Evolutionary conservation across 2,113 vertebrate species (phyloP).

Genomic region (Tenebrosternarchus preto): DNA sequence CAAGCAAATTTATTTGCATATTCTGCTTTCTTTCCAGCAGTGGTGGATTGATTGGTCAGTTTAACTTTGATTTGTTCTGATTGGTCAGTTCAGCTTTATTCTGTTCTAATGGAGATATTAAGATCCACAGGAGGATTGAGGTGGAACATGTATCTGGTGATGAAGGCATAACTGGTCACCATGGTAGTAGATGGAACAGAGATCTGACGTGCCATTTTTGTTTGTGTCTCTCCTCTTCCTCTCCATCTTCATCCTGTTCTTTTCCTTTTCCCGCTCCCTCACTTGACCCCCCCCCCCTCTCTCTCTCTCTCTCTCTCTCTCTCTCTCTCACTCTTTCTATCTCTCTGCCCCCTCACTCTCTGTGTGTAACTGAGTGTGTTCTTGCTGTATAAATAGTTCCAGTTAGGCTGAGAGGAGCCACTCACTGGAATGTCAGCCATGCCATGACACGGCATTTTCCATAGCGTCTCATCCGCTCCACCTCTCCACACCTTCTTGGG

Average conservation of each 20-base stretch:
- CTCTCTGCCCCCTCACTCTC: constrained; percentile 11
- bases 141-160: too few relatives aligned
- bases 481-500: constrained; percentile 71
- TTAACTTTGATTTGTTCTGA: too few relatives aligned
- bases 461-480: constrained; percentile 45
- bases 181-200: too few relatives aligned
- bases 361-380: constrained; percentile 61
- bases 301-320: constrained; percentile 14
- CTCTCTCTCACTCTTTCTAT: constrained; percentile 5
- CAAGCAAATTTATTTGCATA: too few relatives aligned
- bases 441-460: constrained; percentile 69
- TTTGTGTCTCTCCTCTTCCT: constrained; percentile 21
- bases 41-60: too few relatives aligned
- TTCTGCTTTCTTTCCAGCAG: too few relatives aligned
- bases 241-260: not conserved
- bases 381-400: constrained; percentile 74
- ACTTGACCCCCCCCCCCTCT: too few relatives aligned
- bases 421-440: constrained; percentile 68
- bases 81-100: too few relatives aligned
- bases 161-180: too few relatives aligned
- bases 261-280: constrained; percentile 4
- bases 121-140: too few relatives aligned
- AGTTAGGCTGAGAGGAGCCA: constrained; percentile 67
- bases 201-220: too few relatives aligned
- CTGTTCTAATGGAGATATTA: not conserved